These are phyloP conservation scores for Gallinago nigripennis DNA, from an alignment of 2,797 vertebrate genomes.

Conservation along the genomic window DNA sequence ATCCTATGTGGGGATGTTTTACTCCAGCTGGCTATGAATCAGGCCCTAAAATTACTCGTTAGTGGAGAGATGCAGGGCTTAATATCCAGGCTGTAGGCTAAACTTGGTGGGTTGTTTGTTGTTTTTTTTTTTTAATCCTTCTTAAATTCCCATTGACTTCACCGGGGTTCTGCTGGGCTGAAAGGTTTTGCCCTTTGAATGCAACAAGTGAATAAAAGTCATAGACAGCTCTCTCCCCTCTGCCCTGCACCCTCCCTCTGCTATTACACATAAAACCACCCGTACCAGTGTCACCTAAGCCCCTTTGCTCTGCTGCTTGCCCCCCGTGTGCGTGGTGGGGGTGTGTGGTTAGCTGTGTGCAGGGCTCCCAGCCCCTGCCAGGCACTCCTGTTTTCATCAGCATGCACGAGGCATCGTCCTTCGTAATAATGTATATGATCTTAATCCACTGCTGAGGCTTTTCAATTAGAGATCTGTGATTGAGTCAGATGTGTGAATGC, in stretches of 20 bases:
- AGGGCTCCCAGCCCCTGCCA: neutral
- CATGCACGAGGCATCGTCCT: neutral
- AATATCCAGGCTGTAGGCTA: neutral
- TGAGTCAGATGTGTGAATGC: constrained; percentile 36
- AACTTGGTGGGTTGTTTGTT: accelerated
- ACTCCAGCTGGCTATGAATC: neutral
- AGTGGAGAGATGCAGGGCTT: neutral
- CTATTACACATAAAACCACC: accelerated
- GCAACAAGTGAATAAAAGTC: neutral
- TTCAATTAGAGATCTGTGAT: constrained; percentile 42
- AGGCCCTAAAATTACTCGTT: neutral
- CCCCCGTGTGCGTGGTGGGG: accelerated
- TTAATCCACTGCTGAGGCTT: constrained; percentile 11
- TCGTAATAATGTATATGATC: neutral
- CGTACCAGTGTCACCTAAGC: accelerated
- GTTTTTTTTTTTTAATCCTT: neutral
- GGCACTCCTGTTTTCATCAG: neutral
- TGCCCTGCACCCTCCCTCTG: neutral
- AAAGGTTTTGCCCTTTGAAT: neutral
- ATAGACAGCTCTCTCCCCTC: accelerated
- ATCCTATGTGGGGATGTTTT: neutral
- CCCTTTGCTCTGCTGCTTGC: accelerated
- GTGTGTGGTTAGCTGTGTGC: neutral
- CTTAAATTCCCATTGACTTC: neutral
- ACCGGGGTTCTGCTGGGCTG: neutral